A percentile compares a stretch with the other conserved stretches of the same genome.
phyloP scores from a whole-genome alignment of 64 coral and sea anemone genomes.

The Platygyra sinensis region DNA sequence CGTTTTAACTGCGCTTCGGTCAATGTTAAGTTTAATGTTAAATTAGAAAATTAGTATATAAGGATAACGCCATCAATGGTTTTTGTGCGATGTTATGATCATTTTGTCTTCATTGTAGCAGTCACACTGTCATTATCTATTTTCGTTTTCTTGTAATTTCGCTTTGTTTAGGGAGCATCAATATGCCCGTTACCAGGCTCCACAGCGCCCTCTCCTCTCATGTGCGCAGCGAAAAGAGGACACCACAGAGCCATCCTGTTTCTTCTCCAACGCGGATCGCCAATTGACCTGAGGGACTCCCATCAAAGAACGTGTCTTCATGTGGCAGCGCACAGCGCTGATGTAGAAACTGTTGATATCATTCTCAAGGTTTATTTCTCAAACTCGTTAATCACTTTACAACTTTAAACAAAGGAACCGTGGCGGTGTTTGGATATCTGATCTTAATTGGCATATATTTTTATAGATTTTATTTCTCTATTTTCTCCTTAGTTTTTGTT shows the following conservation, averaged over 20 bases:
- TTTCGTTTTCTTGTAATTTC: not conserved
- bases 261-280: constrained; percentile 30
- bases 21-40: too few species aligned
- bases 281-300: constrained; percentile 43
- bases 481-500: too few species aligned
- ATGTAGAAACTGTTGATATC: constrained; percentile 39
- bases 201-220: constrained; percentile 42
- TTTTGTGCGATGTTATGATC: too few species aligned
- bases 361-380: constrained; percentile 35
- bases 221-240: constrained; percentile 64
- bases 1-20: too few species aligned
- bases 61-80: too few species aligned
- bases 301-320: constrained; percentile 48
- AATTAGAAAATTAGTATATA: too few species aligned
- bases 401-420: too few species aligned
- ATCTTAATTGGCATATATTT: too few species aligned
- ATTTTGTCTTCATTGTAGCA: not conserved
- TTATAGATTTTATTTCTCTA: too few species aligned
- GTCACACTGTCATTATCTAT: not conserved
- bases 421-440: too few species aligned
- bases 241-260: constrained; percentile 24
- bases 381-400: not conserved
- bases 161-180: constrained; percentile 25
- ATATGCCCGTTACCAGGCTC: constrained; percentile 19
- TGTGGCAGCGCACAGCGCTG: constrained; percentile 48